phyloP scores from a whole-genome alignment of 2,888 invertebrate species.

The Leptinotarsa juncta region DNA sequence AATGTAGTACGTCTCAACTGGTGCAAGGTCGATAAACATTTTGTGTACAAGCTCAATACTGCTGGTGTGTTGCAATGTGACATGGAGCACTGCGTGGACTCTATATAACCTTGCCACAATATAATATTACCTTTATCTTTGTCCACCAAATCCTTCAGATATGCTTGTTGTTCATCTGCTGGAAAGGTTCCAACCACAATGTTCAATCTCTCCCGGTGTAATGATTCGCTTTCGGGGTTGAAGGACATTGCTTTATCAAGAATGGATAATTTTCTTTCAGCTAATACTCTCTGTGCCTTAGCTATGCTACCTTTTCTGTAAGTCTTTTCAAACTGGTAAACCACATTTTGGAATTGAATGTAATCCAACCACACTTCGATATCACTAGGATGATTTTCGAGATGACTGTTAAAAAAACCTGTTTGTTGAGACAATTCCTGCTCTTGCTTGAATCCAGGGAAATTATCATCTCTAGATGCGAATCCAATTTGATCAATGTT shows the following conservation, averaged over 20 bases:
- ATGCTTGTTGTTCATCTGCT: constrained; percentile 70
- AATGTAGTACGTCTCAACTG: constrained; percentile 61
- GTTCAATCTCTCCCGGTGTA: constrained; percentile 68
- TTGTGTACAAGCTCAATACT: constrained; percentile 70
- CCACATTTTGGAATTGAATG: constrained; percentile 69
- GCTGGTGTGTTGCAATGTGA: constrained; percentile 72
- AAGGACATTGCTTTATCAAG: constrained; percentile 71
- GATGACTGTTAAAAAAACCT: constrained; percentile 68
- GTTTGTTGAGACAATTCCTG: constrained; percentile 68
- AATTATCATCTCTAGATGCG: constrained; percentile 51
- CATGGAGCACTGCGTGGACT: constrained; percentile 70
- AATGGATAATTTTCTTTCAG: constrained; percentile 72
- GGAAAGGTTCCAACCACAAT: constrained; percentile 69
- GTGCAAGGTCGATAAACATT: constrained; percentile 66
- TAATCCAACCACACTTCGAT: constrained; percentile 73
- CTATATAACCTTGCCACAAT: constrained; percentile 69
- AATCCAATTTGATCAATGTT: constrained; percentile 44
- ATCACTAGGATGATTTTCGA: constrained; percentile 68
- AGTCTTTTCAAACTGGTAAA: constrained; percentile 65
- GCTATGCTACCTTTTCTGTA: constrained; percentile 64
- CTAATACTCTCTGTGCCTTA: constrained; percentile 63
- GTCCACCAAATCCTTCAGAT: constrained; percentile 66
- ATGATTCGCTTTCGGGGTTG: constrained; percentile 68
- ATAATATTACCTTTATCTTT: constrained; percentile 66
- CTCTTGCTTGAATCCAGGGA: constrained; percentile 63